phyloP scores from a whole-genome alignment of 2,113 vertebrate genomes.

The Dipodomys spectabilis region DNA sequence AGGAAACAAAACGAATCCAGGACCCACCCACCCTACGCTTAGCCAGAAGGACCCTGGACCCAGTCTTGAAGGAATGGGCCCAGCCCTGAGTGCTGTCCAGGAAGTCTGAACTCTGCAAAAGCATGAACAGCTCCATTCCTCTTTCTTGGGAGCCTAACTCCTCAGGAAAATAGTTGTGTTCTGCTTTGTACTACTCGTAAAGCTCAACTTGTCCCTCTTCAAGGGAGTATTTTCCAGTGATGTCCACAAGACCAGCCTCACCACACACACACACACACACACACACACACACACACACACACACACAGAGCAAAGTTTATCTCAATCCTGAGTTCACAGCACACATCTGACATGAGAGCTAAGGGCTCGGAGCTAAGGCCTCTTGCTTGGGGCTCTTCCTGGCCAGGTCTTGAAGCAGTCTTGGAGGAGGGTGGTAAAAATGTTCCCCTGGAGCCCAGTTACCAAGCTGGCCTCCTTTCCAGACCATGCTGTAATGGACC shows the following conservation, averaged over 20 bases:
- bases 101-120: background rate
- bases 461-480: conserved; percentile 27
- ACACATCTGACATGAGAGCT: background rate
- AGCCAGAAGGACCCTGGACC: background rate
- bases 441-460: conserved; percentile 14
- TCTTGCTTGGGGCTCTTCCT: background rate
- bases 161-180: background rate
- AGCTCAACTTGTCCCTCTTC: background rate
- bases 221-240: rapidly evolving
- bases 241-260: background rate
- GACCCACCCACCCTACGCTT: background rate
- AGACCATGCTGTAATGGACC: conserved; percentile 27
- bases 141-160: background rate
- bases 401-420: background rate
- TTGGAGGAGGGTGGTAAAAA: conserved; percentile 32
- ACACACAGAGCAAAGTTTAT: background rate
- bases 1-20: background rate
- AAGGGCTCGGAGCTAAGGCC: background rate
- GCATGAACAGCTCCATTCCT: rapidly evolving
- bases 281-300: too few species aligned
- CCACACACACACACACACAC: too few species aligned
- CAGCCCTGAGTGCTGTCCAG: background rate
- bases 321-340: background rate
- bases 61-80: background rate
- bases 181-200: rapidly evolving